Evolutionary conservation across 2,888 invertebrate species (phyloP).

Genomic region (Helleia helle): DNA sequence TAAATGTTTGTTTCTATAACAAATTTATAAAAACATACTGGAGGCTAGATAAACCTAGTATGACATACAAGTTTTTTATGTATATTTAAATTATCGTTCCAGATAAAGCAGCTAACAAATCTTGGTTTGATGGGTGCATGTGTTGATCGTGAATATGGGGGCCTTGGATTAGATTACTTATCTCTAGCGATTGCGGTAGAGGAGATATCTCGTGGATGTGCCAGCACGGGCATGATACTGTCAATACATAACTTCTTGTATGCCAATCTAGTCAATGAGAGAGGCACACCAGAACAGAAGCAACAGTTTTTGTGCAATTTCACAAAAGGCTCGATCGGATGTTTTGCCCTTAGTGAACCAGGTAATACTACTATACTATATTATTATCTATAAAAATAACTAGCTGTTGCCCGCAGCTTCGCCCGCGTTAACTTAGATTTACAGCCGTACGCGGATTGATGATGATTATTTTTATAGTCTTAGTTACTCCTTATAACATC

Average conservation of each 20-base stretch:
- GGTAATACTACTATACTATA: conserved; percentile 66
- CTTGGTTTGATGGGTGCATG: conserved; percentile 81
- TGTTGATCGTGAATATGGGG: conserved; percentile 78
- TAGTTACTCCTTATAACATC: no score
- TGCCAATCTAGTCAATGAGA: conserved; percentile 77
- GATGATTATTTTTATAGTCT: no score
- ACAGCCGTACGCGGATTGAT: no score
- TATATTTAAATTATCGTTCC: no score
- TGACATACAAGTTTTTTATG: no score
- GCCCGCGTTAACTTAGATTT: no score
- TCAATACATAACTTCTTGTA: conserved; percentile 87
- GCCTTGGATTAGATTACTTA: conserved; percentile 79
- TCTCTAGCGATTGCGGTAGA: conserved; percentile 84
- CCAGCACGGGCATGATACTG: conserved; percentile 82
- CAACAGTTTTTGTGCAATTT: conserved; percentile 76
- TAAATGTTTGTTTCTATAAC: no score
- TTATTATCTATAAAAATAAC: background rate
- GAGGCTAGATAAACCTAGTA: no score
- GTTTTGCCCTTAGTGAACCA: conserved; percentile 87
- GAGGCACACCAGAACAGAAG: conserved; percentile 79
- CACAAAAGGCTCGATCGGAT: conserved; percentile 78
- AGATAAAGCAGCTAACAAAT: conserved; percentile 80
- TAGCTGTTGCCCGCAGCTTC: no score
- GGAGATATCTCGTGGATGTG: conserved; percentile 85
- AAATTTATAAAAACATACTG: no score